Conservation (phyloP, 1,140 invertebrate genomes). For the Ceratina australensis region DNA sequence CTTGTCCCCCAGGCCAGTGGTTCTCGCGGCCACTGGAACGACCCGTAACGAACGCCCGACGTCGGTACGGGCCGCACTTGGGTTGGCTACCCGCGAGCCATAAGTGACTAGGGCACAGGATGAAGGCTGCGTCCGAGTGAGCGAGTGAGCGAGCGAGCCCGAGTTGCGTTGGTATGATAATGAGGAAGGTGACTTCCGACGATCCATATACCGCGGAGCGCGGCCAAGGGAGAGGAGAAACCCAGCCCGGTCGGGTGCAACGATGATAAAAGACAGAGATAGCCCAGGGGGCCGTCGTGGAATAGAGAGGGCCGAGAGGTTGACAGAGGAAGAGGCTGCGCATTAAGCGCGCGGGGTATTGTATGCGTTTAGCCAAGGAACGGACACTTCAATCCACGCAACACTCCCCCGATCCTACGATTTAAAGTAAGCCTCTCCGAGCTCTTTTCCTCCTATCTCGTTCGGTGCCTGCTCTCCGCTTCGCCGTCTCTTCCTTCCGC, state of each 20-base stretch:
- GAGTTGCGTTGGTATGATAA: conserved; percentile 77
- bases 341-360: conserved; percentile 48
- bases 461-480: conserved; percentile 46
- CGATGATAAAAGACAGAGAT: conserved; percentile 18
- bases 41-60: conserved; percentile 42
- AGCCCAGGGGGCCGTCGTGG: conserved; percentile 35
- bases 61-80: conserved; percentile 63
- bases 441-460: conserved; percentile 45
- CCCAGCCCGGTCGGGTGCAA: conserved; percentile 25
- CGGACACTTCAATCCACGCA: conserved; percentile 76
- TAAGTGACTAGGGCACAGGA: conserved; percentile 79
- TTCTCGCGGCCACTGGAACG: conserved; percentile 66
- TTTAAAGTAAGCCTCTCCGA: conserved; percentile 51
- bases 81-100: conserved; percentile 73
- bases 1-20: conserved; percentile 78
- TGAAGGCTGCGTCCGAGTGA: conserved; percentile 77
- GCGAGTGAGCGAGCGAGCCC: conserved; percentile 66
- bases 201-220: conserved; percentile 73
- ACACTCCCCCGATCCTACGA: conserved; percentile 61
- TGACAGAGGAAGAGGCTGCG: conserved; percentile 45
- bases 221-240: conserved; percentile 50
- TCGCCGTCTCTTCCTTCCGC: conserved; percentile 73
- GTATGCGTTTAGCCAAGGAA: conserved; percentile 73
- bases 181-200: conserved; percentile 81
- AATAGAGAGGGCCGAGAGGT: conserved; percentile 55